Conservation (phyloP, 2,888 invertebrate species). For the Euplagia quadripunctaria region DNA sequence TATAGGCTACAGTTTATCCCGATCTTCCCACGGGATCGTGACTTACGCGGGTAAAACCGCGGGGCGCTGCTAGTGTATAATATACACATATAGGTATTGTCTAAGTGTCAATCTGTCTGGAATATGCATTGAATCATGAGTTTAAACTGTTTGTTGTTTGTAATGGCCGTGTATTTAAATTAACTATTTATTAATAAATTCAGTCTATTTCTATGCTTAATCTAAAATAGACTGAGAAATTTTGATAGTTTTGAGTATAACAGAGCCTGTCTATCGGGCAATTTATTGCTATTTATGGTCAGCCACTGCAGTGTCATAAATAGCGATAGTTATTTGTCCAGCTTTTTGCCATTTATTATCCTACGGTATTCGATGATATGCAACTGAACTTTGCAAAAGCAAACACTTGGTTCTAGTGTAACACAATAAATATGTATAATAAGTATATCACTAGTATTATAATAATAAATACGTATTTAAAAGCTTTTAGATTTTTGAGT, state of each 20-base stretch:
- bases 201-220: background rate
- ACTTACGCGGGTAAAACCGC: too few relatives aligned
- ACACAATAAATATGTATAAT: background rate
- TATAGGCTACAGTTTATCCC: too few relatives aligned
- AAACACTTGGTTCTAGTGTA: background rate
- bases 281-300: conserved; percentile 2
- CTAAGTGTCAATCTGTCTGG: background rate
- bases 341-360: background rate
- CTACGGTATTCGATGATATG: background rate
- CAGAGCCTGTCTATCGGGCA: background rate
- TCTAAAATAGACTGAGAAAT: background rate
- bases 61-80: too few relatives aligned
- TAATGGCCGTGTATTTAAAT: background rate
- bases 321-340: conserved; percentile 28
- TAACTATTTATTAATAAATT: background rate
- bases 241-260: background rate
- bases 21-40: too few relatives aligned
- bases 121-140: background rate
- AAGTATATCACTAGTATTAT: background rate
- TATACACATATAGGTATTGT: too few relatives aligned
- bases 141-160: background rate
- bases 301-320: conserved; percentile 21
- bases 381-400: background rate
- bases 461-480: background rate
- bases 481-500: background rate